Evolutionary conservation across 2,797 vertebrate species (phyloP).

Genomic region (Enteromius afrohamiltoni): DNA sequence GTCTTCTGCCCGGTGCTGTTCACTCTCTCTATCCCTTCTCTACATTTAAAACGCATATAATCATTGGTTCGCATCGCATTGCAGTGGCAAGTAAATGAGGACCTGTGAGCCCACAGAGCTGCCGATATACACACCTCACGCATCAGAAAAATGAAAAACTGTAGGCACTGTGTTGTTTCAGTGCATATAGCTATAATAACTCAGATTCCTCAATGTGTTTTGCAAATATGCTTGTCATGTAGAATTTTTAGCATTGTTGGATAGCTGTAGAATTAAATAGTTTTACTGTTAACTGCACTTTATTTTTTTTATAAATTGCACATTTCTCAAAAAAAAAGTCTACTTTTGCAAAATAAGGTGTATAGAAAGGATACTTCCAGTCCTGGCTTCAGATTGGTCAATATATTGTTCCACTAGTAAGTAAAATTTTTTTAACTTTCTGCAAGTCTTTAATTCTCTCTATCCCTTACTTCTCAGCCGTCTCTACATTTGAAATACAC

Average conservation of each 20-base stretch:
- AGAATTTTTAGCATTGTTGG: neutral
- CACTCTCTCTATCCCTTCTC: slow-evolving; percentile 4
- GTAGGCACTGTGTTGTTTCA: slow-evolving; percentile 5
- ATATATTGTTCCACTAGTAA: neutral
- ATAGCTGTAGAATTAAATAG: neutral
- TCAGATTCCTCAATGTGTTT: neutral
- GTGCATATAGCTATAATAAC: neutral
- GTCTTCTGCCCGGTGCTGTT: neutral
- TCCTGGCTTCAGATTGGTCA: neutral
- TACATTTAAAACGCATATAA: slow-evolving; percentile 46
- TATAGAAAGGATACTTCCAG: neutral
- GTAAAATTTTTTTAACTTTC: neutral
- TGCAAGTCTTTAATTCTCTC: neutral
- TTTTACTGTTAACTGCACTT: neutral
- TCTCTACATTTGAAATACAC: slow-evolving; percentile 31
- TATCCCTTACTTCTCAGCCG: neutral
- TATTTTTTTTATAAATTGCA: neutral
- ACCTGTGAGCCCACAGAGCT: slow-evolving; percentile 31
- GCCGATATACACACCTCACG: neutral
- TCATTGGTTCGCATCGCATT: slow-evolving; percentile 46
- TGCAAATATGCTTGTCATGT: neutral
- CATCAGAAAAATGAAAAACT: slow-evolving; percentile 17
- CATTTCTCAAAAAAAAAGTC: neutral
- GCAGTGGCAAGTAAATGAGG: slow-evolving; percentile 37
- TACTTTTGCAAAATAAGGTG: neutral